Base-by-base conservation (phyloP, 2,797 vertebrate genomes). In the Myripristis jacobus region DNA sequence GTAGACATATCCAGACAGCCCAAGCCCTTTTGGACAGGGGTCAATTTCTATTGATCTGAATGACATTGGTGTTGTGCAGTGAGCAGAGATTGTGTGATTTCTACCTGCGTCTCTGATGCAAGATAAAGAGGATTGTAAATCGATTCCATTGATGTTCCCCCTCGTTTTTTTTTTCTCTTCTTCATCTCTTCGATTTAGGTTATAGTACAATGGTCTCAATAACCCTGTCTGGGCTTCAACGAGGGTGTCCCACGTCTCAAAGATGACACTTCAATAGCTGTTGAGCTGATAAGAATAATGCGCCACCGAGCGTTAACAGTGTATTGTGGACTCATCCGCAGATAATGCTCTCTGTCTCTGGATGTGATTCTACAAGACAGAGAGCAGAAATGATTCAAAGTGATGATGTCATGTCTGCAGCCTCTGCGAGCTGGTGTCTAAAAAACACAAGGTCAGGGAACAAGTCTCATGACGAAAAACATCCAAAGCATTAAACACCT, bases 61-160 rank as follows among this genome's bases (percentile, higher is more conserved):
- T 91, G 91, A 92, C 92, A 92, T 86, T 88, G 90, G 82, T 87
- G 89, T 87, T 92, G 89, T 83, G 87, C 76, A 70, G 70, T 57
- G 83, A 78, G 80, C 83, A 82, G 73, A 93, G 91, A 94, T 92
- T 85, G 92, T 83, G 70, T 70, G 90, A 93, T 93, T 92, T 91
- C 91, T 87, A 88, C 87, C 79, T 87, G 87, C 79, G 61, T 83
- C 88, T 91, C 87, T 72, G 89, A 92, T 88, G 85, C 73, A 80
- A 93, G 91, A 94, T 93, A 94, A 93, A 91, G 86, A 89, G 85
- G 89, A 90, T 86, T 89, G 88, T 87, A 85, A 92, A 93, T 94
- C 91, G 67, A 94, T 94, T 89, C 80, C 77, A 92, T 92, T 89
- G 91, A 94, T 84, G 83, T 85, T 55, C 53, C 79, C 57, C 48